phyloP scores from a whole-genome alignment of 2,113 vertebrate species.

The Carollia perspicillata region DNA sequence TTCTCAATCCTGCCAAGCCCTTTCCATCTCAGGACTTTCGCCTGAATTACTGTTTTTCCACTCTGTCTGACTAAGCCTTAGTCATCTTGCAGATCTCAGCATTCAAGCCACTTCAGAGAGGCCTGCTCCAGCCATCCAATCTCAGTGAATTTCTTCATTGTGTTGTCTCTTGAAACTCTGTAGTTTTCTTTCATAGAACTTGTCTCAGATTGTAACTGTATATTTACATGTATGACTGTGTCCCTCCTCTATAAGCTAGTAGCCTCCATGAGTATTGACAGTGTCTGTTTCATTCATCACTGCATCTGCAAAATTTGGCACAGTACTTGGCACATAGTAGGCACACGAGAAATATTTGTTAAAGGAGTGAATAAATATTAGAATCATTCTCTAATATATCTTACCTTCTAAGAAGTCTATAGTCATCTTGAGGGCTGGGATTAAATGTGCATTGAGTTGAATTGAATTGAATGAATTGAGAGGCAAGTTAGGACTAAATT shows the following conservation, averaged over 20 bases:
- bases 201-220: neutral
- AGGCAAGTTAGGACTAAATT: conserved; percentile 23
- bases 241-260: neutral
- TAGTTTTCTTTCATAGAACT: neutral
- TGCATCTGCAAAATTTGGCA: neutral
- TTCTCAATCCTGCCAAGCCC: neutral
- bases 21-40: neutral
- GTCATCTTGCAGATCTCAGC: neutral
- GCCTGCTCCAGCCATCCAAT: neutral
- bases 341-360: conserved; percentile 27
- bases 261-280: neutral
- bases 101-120: neutral
- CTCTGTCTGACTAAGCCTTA: neutral
- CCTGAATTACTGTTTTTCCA: neutral
- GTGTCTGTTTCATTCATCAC: neutral
- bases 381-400: conserved; percentile 18
- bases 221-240: neutral
- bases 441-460: conserved; percentile 43
- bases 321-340: neutral
- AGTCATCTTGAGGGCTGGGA: neutral
- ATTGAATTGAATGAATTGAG: conserved; percentile 18
- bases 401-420: neutral
- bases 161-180: neutral
- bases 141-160: neutral
- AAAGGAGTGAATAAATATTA: conserved; percentile 30